phyloP scores from a whole-genome alignment of 2,113 vertebrate genomes.

The Lota lota region DNA sequence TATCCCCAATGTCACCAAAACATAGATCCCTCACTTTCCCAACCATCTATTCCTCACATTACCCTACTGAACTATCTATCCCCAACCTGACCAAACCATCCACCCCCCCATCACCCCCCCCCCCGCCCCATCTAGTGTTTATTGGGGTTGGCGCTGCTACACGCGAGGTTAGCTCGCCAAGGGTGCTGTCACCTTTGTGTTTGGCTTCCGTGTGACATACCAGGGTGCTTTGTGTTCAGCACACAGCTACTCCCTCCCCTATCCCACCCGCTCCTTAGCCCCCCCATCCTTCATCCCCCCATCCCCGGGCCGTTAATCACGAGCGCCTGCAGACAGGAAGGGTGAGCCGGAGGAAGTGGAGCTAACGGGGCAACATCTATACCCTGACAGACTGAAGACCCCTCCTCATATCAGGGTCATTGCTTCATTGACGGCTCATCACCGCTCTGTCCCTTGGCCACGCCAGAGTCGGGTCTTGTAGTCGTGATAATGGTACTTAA shows the following conservation, averaged over 20 bases:
- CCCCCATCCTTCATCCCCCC: background rate
- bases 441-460: constrained; percentile 48
- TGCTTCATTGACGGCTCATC: constrained; percentile 52
- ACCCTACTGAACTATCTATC: too few species aligned
- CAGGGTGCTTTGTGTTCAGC: constrained; percentile 45
- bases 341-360: constrained; percentile 3
- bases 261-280: background rate
- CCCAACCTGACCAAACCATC: too few species aligned
- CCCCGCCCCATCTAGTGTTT: constrained; percentile 48
- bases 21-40: too few species aligned
- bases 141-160: constrained; percentile 52
- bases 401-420: constrained; percentile 53
- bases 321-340: too few species aligned
- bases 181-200: constrained; percentile 54
- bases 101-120: constrained; percentile 5
- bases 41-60: too few species aligned
- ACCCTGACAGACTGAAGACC: constrained; percentile 55
- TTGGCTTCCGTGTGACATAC: constrained; percentile 55
- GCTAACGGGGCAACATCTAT: constrained; percentile 35
- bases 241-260: constrained; percentile 2
- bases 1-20: too few species aligned
- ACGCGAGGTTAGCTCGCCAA: constrained; percentile 52
- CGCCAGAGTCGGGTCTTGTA: constrained; percentile 55
- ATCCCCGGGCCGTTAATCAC: background rate
- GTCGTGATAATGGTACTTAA: constrained; percentile 58